phyloP scores from a whole-genome alignment of 2,797 vertebrate genomes.

The Alcedo quadribrachys region DNA sequence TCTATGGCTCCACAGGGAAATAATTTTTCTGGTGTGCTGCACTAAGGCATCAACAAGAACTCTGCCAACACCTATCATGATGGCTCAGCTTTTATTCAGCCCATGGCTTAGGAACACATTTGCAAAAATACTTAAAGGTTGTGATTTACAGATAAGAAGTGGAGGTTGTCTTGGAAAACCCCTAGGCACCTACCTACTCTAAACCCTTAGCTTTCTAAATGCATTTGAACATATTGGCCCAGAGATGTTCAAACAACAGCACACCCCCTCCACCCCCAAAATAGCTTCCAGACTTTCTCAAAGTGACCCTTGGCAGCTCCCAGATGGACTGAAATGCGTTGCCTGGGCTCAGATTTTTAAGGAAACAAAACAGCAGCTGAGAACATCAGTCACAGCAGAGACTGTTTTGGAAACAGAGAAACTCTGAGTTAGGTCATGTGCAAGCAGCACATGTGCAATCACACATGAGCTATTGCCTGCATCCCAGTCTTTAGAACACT shows the following conservation, averaged over 20 bases:
- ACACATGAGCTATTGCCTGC: background rate
- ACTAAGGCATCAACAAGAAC: background rate
- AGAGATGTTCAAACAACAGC: background rate
- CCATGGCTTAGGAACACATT: background rate
- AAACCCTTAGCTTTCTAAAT: background rate
- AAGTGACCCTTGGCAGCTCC: background rate
- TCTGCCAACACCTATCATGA: background rate
- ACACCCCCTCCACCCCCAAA: background rate
- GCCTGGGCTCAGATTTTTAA: background rate
- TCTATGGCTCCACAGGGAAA: background rate
- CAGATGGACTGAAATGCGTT: background rate
- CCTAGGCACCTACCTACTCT: background rate
- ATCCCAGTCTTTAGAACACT: background rate
- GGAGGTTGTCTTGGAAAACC: background rate
- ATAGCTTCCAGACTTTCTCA: background rate
- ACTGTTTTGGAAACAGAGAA: slow-evolving; percentile 27
- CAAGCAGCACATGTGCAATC: background rate
- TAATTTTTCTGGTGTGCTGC: background rate
- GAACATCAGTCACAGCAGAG: slow-evolving; percentile 43
- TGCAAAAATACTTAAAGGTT: background rate
- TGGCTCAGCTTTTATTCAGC: background rate
- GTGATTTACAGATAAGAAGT: background rate
- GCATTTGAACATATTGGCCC: background rate
- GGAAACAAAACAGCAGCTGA: slow-evolving; percentile 60
- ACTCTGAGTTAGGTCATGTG: slow-evolving; percentile 1